These are phyloP conservation scores for Tiphia femorata DNA, from an alignment of 2,888 invertebrate genomes.

Conservation along the genomic window DNA sequence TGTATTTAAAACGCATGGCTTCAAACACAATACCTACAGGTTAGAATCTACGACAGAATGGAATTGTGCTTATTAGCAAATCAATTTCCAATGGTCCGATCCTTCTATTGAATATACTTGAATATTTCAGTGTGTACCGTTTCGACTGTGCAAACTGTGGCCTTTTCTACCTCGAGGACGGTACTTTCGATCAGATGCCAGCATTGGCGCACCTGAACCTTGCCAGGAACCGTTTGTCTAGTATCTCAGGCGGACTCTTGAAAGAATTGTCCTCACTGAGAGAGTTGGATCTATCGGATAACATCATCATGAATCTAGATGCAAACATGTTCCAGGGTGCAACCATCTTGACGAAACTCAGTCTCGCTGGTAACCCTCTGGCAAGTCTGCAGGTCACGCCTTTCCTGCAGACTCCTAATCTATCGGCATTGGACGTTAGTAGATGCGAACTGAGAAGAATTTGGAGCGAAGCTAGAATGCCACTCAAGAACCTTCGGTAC, in stretches of 20 bases:
- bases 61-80: no score
- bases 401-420: slow-evolving; percentile 75
- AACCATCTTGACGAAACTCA: slow-evolving; percentile 75
- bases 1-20: slow-evolving; percentile 75
- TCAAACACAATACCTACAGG: slow-evolving; percentile 58
- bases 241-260: slow-evolving; percentile 56
- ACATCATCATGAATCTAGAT: slow-evolving; percentile 75
- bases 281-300: slow-evolving; percentile 80
- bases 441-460: slow-evolving; percentile 77
- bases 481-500: slow-evolving; percentile 60
- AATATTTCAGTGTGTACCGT: slow-evolving; percentile 76
- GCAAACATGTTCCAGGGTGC: slow-evolving; percentile 77
- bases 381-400: slow-evolving; percentile 76
- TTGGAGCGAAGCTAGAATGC: slow-evolving; percentile 72
- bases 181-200: slow-evolving; percentile 80
- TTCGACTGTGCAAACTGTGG: slow-evolving; percentile 84
- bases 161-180: slow-evolving; percentile 74
- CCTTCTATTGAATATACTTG: no score
- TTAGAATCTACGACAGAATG: slow-evolving; percentile 25
- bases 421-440: slow-evolving; percentile 80
- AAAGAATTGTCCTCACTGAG: slow-evolving; percentile 73
- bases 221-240: slow-evolving; percentile 72
- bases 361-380: slow-evolving; percentile 81
- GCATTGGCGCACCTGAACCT: slow-evolving; percentile 77
- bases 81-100: no score